A percentile compares a stretch with the other conserved stretches of the same genome.
Conservation (phyloP, 2,797 vertebrate genomes). For the Acipenser oxyrinchus region DNA sequence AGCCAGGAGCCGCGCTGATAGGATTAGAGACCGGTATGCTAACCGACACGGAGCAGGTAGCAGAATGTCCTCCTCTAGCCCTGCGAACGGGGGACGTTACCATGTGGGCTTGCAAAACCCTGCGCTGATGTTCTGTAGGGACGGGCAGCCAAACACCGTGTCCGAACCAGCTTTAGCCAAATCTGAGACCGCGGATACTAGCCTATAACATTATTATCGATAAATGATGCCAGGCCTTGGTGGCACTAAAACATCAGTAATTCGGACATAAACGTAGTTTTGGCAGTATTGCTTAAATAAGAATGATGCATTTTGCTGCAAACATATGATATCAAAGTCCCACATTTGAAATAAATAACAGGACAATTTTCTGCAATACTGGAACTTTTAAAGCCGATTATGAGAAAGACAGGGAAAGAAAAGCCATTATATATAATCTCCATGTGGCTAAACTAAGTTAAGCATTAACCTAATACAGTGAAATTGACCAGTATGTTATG, state of each 20-base stretch:
- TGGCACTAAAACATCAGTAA: too few relatives aligned
- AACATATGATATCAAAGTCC: too few relatives aligned
- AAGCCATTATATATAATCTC: too few relatives aligned
- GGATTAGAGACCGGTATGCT: slow-evolving; percentile 48
- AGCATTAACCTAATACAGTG: neutral
- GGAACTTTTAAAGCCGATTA: too few relatives aligned
- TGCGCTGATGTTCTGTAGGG: slow-evolving; percentile 79
- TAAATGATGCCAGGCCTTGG: too few relatives aligned
- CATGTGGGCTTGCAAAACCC: slow-evolving; percentile 90
- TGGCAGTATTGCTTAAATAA: too few relatives aligned
- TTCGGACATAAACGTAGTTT: too few relatives aligned
- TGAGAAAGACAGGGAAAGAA: too few relatives aligned
- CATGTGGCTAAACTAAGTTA: neutral
- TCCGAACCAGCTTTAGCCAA: slow-evolving; percentile 45
- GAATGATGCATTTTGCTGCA: too few relatives aligned
- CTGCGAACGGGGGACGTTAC: slow-evolving; percentile 61
- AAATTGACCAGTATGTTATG: neutral
- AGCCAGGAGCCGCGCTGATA: slow-evolving; percentile 42
- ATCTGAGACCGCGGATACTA: slow-evolving; percentile 60
- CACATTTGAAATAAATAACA: too few relatives aligned
- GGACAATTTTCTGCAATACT: too few relatives aligned
- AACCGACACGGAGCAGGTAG: slow-evolving; percentile 49
- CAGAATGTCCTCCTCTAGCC: slow-evolving; percentile 61
- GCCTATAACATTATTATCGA: slow-evolving; percentile 55
- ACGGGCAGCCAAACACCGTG: slow-evolving; percentile 55